Evolutionary conservation across 2,888 invertebrate species (phyloP).

Genomic region (Galerucella nymphaeae): DNA sequence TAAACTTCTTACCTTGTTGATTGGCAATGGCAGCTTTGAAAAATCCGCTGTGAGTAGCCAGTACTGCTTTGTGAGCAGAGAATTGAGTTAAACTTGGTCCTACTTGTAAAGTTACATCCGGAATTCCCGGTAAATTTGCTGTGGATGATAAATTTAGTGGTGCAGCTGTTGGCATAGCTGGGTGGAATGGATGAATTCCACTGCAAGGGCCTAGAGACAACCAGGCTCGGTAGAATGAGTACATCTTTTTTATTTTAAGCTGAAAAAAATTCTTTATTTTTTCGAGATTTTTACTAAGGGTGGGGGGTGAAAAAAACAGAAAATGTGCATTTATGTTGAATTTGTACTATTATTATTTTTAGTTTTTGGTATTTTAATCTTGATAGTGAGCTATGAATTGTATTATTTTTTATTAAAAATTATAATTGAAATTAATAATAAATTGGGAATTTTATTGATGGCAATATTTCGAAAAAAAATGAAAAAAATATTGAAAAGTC

Average conservation of each 20-base stretch:
- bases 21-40: conserved; percentile 72
- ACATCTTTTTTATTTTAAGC: conserved; percentile 55
- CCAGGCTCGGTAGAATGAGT: conserved; percentile 66
- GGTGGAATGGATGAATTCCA: conserved; percentile 48
- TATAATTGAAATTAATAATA: too few relatives aligned
- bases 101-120: conserved; percentile 74
- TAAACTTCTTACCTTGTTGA: conserved; percentile 55
- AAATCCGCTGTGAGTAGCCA: conserved; percentile 78
- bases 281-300: too few relatives aligned
- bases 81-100: conserved; percentile 74
- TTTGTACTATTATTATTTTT: too few relatives aligned
- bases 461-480: too few relatives aligned
- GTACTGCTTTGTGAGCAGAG: conserved; percentile 74
- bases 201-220: conserved; percentile 60
- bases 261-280: neutral
- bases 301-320: too few relatives aligned
- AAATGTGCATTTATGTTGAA: too few relatives aligned
- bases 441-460: too few relatives aligned
- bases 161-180: conserved; percentile 42
- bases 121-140: conserved; percentile 55
- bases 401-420: too few relatives aligned
- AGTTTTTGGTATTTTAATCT: too few relatives aligned
- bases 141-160: conserved; percentile 53
- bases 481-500: too few relatives aligned
- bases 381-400: too few relatives aligned